Evolutionary conservation across 2,888 invertebrate species (phyloP).

Genomic region (Amphipyra berbera): DNA sequence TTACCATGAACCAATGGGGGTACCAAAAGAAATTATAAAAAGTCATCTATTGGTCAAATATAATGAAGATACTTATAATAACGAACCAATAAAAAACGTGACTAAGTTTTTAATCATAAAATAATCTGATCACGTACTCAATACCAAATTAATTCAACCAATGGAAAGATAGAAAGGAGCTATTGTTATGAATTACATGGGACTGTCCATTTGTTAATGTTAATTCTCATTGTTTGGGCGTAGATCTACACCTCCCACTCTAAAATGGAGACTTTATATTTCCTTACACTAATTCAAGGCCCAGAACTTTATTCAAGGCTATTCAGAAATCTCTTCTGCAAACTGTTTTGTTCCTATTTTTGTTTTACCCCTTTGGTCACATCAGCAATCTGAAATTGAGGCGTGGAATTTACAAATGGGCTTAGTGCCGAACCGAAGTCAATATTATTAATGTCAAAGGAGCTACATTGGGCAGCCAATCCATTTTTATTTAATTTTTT

Average conservation of each 20-base stretch:
- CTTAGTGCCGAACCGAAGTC: too few species aligned
- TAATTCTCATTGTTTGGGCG: conserved; percentile 46
- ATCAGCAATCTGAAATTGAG: too few species aligned
- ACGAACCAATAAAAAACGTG: conserved; percentile 33
- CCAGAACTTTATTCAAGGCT: too few species aligned
- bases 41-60: conserved; percentile 13
- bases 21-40: too few species aligned
- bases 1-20: too few species aligned
- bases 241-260: conserved; percentile 23
- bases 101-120: conserved; percentile 23
- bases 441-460: too few species aligned
- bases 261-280: neutral
- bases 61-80: neutral
- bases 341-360: too few species aligned
- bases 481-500: too few species aligned
- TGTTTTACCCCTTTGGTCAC: too few species aligned
- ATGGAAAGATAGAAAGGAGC: conserved; percentile 46
- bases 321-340: too few species aligned
- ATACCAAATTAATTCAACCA: conserved; percentile 53
- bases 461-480: too few species aligned
- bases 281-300: neutral
- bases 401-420: too few species aligned
- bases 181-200: conserved; percentile 36
- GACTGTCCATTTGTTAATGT: conserved; percentile 29
- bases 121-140: conserved; percentile 55